These are phyloP conservation scores for Macrochelys suwanniensis DNA, from an alignment of 2,797 vertebrate species.

Conservation along the genomic window DNA sequence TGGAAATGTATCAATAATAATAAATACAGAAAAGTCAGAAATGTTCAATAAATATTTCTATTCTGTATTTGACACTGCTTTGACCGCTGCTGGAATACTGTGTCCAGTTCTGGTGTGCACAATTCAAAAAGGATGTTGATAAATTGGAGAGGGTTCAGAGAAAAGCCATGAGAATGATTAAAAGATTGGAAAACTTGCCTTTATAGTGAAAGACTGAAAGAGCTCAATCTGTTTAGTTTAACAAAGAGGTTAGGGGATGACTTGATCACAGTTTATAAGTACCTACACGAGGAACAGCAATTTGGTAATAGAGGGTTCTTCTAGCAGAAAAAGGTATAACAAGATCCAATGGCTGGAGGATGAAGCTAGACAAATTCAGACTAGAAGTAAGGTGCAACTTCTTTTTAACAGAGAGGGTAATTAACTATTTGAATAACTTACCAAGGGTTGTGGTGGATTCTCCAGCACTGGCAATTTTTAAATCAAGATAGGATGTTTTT, in stretches of 20 bases:
- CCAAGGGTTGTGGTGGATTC: not conserved
- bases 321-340: not conserved
- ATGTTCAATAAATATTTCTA: too few relatives aligned
- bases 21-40: too few relatives aligned
- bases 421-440: not conserved
- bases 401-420: not conserved
- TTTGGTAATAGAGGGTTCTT: not conserved
- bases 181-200: too few relatives aligned
- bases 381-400: not conserved
- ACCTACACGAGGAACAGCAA: not conserved
- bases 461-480: not conserved
- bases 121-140: not conserved
- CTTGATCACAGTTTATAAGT: not conserved
- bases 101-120: not conserved
- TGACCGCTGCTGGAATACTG: not conserved
- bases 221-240: not conserved
- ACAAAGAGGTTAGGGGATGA: not conserved
- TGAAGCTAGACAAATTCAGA: not conserved
- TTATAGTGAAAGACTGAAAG: not conserved
- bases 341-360: not conserved
- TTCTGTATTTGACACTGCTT: too few relatives aligned
- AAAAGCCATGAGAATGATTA: not conserved
- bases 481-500: not conserved
- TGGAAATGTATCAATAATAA: too few relatives aligned
- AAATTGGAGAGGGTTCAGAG: not conserved